Base-by-base conservation (phyloP, 2,888 invertebrate genomes). In the Aleiodes alternator region DNA sequence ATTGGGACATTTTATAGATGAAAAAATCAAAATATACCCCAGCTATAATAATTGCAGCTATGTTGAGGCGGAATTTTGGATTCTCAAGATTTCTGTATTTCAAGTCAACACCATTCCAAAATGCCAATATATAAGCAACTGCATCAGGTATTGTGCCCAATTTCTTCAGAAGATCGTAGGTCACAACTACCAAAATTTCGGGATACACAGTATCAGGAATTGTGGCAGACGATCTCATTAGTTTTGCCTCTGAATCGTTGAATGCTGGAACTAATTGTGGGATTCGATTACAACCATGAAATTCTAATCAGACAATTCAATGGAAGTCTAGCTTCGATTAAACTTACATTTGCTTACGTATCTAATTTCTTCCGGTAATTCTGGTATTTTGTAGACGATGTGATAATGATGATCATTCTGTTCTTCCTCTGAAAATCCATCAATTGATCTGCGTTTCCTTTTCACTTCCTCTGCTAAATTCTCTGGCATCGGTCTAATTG, bases 31-130 rank as follows among this genome's bases (percentile, higher is more conserved):
- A 38, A 55, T 69, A 73, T 16, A 80, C 80, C 55, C 50, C 55
- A n/a, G 76, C 73, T n/a, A 80, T 29, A 8, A 80, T n/a, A 16
- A 80, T 76, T 55, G 76, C 78, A 7, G 80, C 79, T n/a, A 80
- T 79, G 34, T 79, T 79, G 8, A 80, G 31, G 55, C 78, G 64
- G 4, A 77, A 74, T 76, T 76, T 79, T 0, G 80, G 79, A 38
- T 66, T 71, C 53, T 78, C 72, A 3, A 80, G 66, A 51, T 38
- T 64, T 34, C 79, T 69, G 68, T 74, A 79, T 69, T 50, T 69
- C 59, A 80, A 53, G 69, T 80, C 80, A 11, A 80, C 79, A 8
- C 76, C 73, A 57, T 80, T 79, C 79, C 79, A 80, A 38, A 80
- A 80, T 9, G 76, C 73, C 38, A 80, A 11, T 12, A 80, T 6